Base-by-base conservation (phyloP, 1,140 invertebrate genomes). In the Goniozus legneri region DNA sequence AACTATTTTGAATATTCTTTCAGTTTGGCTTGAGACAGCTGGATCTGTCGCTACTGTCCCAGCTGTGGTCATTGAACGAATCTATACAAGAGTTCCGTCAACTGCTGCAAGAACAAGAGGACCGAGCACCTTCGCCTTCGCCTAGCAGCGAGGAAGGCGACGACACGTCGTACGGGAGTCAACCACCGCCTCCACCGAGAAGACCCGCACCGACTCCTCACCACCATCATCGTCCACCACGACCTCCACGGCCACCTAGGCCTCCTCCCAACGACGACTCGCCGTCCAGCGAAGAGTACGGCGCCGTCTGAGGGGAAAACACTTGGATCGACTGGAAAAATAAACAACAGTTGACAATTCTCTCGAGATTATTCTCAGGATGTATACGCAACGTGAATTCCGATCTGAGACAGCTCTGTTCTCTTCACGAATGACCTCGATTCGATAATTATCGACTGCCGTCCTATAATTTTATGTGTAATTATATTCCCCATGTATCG, bases 41-140 rank as follows among this genome's bases (percentile, higher is more conserved):
- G 65, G 91, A 93, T 66, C 76, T 93, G 20, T 90, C 89, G 1
- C 71, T 93, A 18, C 76, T 94, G 2, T 91, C 89, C 2, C 90
- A 93, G 70, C 75, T 94, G 44, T 92, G 89, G 89, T 86, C 88
- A 0, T 73, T 94, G 4, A 91, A 91, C 65, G 89, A 93, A 68
- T 86, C 89, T 1, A 91, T 93, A 65, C 88, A 91, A 58, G 88
- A 91, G 45, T 92, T 91, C 73, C 82, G 90, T 12, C 80, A 82
- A 39, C 78, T 88, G 14, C 67, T 88, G 22, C 84, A 87, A 59
- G 84, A 86, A 24, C 82, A 85, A 51, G 82, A 82, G 30, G 82
- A 84, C 10, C 70, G 81, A 8, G 81, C 81, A 19, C 79, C 80
- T 6, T 78, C 80, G 14, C 75, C 81, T 7, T 80, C 82, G 19